These are phyloP conservation scores for Hystrix cristata DNA, from an alignment of 2,113 vertebrate genomes.

Conservation along the genomic window DNA sequence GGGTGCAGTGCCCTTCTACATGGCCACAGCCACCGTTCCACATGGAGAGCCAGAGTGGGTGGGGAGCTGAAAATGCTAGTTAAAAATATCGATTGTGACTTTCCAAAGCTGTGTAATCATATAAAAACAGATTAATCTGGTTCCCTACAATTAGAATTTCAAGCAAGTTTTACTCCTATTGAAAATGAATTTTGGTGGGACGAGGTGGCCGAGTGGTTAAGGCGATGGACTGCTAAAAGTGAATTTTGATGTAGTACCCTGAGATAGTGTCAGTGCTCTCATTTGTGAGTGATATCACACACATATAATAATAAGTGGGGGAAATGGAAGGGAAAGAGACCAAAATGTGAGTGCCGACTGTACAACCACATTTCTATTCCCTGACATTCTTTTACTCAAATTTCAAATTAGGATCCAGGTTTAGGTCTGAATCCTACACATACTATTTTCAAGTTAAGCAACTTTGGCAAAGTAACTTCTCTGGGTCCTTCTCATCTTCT, in stretches of 20 bases:
- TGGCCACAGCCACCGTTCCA: not conserved
- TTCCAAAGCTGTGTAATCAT: not conserved
- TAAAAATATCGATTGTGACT: not conserved
- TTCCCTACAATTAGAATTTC: slow-evolving; percentile 9
- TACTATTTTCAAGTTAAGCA: not conserved
- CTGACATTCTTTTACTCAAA: not conserved
- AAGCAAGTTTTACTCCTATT: not conserved
- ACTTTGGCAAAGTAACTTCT: not conserved
- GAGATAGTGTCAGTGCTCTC: not conserved
- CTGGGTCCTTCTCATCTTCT: not conserved
- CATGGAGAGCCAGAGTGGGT: accelerated
- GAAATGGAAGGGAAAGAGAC: not conserved
- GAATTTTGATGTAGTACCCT: not conserved
- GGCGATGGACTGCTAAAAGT: not conserved
- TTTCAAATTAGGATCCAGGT: not conserved
- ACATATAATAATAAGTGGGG: not conserved
- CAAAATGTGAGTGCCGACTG: not conserved
- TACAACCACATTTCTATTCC: not conserved
- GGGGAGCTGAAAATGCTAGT: not conserved
- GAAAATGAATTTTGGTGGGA: not conserved
- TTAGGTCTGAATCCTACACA: not conserved
- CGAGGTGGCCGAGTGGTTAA: no score
- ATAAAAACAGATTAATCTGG: not conserved
- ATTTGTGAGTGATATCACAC: not conserved
- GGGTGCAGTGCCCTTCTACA: not conserved